phyloP scores from a whole-genome alignment of 2,113 vertebrate genomes.

The Cryptoleucopteryx plumbea region DNA sequence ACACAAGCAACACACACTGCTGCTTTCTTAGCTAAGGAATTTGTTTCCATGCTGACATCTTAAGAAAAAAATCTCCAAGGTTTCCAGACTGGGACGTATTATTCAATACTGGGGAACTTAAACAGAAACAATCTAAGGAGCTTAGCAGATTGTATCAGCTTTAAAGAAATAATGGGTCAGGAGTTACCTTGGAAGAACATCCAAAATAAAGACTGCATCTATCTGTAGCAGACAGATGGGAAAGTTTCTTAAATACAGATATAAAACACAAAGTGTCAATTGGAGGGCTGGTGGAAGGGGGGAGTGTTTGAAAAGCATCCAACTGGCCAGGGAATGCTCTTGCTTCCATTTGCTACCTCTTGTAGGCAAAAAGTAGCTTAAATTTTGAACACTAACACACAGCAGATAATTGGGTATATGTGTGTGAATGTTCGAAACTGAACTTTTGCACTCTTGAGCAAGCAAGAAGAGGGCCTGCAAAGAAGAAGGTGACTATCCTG shows the following conservation, averaged over 20 bases:
- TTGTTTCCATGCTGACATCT: background rate
- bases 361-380: background rate
- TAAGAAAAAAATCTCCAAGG: background rate
- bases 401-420: background rate
- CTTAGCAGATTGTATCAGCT: conserved; percentile 7
- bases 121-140: background rate
- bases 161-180: background rate
- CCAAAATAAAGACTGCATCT: background rate
- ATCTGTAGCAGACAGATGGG: background rate
- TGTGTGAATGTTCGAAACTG: background rate
- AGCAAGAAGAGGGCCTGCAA: background rate
- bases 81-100: background rate
- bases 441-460: background rate
- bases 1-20: background rate
- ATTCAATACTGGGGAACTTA: background rate
- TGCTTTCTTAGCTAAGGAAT: background rate
- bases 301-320: background rate
- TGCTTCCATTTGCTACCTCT: background rate
- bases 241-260: conserved; percentile 10
- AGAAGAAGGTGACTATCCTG: background rate
- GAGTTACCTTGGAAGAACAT: conserved; percentile 12
- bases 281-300: background rate
- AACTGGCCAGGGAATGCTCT: background rate
- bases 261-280: background rate
- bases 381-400: background rate